Base-by-base conservation (phyloP, 1,140 invertebrate species). In the Vanessa tameamea region DNA sequence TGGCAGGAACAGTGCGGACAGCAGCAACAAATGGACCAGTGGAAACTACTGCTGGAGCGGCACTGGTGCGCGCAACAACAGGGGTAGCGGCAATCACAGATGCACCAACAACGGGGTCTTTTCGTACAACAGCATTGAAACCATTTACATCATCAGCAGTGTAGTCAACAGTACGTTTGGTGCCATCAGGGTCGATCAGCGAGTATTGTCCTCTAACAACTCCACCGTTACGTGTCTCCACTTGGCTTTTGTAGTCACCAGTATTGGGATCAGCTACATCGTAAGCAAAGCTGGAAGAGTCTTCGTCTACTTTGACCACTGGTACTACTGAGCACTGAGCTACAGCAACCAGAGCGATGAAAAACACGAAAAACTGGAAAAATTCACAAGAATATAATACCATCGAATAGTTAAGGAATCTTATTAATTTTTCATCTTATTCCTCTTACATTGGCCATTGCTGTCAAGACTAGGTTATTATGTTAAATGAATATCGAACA, bases 211-310 rank as follows among this genome's bases (percentile, higher is more conserved):
- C 83, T 15, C 59, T 61, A 11, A 85, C 85, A 61, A 68, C 72
- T 47, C 80, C 82, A 1, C 83, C 83, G 4, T 75, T 66, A 63
- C 84, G 81, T 51, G 78, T 80, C 77, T 87, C 84, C 0, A 76
- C 72, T 59, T 87, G 86, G 78, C 82, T 87, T 75, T 87, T 87
- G 80, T 73, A 86, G 78, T 87, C 86, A 20, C 84, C 84, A 20
- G 84, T 87, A 72, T 80, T 79, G 70, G 84, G 84, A 76, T 87
- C 84, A n/a, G 86, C 82, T 1, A 87, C 84, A 63, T 81, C 78
- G 81, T 86, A 86, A 2, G 83, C 61, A 76, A 87, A 86, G 79
- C 82, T 86, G 63, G 77, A 75, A 65, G 69, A 75, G 64, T 75
- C 73, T 16, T 64, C 51, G 63, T 65, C 51, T 7, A 53, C 75